Evolutionary conservation across 2,797 vertebrate genomes (phyloP), one percentile per base, ranked within the genome.

Genomic region (Poecilia gillii): DNA sequence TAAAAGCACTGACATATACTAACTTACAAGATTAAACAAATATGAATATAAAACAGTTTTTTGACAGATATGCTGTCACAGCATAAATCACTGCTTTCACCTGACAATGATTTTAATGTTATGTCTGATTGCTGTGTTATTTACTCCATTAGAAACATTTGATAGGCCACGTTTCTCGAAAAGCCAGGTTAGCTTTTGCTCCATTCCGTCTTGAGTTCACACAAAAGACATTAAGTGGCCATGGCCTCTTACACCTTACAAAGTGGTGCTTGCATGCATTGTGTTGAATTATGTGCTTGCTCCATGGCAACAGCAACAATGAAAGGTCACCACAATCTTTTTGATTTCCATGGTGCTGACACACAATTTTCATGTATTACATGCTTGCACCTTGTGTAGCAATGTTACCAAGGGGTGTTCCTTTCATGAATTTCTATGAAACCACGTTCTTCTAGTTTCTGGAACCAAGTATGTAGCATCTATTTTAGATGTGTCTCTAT

Each of bases 321-420:
- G 13, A 71, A 46, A 71, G 68, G 68, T 46, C 43, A 72, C 43
- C 68, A 45, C 25, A 16, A 45, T n/a, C 68, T 46, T 72, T 28
- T 72, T 45, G 68, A 72, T 72, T 72, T 72, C 25, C 13, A 46
- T 8, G 68, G 43, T 46, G 68, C 68, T 8, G 43, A 31, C n/a
- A 46, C 41, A 46, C n/a, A 45, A 72, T 72, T 72, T 72, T 8
- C 13, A 28, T 72, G 68, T 23, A 72, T 72, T 46, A 46, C 43
- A 46, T 16, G 43, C 13, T 72, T 72, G 25, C 41, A 72, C 25
- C 68, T 45, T 45, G 41, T 43, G 64, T 41, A 18, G 0, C 64
- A 43, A 7, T 25, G 36, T 66, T 20, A 39, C 33, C 8, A 66
- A 66, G 33, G 33, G 8, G 20, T 45, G 1, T n/a, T 45, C 41